These are phyloP conservation scores for Watsonalla binaria DNA, from an alignment of 2,888 invertebrate species.

Conservation along the genomic window DNA sequence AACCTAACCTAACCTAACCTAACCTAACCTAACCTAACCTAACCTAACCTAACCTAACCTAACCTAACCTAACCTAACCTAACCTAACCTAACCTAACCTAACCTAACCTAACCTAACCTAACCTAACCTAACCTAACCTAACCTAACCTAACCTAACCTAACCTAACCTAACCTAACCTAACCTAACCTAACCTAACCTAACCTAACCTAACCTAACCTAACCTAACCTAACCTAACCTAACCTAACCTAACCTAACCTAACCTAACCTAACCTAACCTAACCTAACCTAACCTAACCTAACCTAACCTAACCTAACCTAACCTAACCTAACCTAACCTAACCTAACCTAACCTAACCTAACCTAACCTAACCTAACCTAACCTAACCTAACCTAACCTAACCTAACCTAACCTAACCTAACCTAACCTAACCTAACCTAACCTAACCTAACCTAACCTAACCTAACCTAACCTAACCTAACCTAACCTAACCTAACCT, in stretches of 20 bases:
- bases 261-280: conserved; percentile 13
- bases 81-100: conserved; percentile 15
- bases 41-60: conserved; percentile 14
- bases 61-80: conserved; percentile 13
- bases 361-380: conserved; percentile 10
- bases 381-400: conserved; percentile 10
- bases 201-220: conserved; percentile 10
- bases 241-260: conserved; percentile 12
- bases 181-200: conserved; percentile 12
- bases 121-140: conserved; percentile 16
- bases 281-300: conserved; percentile 10
- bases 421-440: conserved; percentile 12
- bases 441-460: conserved; percentile 20
- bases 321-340: conserved; percentile 5
- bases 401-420: conserved; percentile 9
- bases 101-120: conserved; percentile 17
- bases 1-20: conserved; percentile 14
- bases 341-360: conserved; percentile 8
- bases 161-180: conserved; percentile 11
- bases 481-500: conserved; percentile 18
- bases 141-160: conserved; percentile 11
- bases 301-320: conserved; percentile 14
- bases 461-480: conserved; percentile 17
- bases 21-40: conserved; percentile 14
- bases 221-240: conserved; percentile 13